These are phyloP conservation scores for Menidia beryllina DNA, from an alignment of 2,113 vertebrate species.

Conservation along the genomic window DNA sequence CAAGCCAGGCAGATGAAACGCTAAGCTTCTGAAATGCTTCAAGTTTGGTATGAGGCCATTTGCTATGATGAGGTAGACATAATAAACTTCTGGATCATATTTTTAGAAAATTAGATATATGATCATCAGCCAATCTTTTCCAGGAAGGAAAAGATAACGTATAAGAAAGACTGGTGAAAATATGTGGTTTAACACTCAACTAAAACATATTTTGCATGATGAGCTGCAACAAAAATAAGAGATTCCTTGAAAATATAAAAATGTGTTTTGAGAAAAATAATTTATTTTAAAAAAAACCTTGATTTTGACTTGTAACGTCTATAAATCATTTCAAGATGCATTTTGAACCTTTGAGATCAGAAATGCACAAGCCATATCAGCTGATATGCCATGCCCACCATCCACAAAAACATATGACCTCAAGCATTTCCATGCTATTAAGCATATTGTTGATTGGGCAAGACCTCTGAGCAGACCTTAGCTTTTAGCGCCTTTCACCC, in stretches of 20 bases:
- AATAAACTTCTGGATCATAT: neutral
- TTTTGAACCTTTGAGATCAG: conserved; percentile 50
- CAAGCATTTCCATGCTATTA: conserved; percentile 73
- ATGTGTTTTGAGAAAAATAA: neutral
- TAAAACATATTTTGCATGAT: no score
- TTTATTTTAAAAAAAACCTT: neutral
- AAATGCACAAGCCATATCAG: conserved; percentile 48
- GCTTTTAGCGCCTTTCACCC: conserved; percentile 77
- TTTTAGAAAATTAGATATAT: neutral
- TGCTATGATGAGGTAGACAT: neutral
- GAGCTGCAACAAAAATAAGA: no score
- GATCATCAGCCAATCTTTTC: neutral
- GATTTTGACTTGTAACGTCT: neutral
- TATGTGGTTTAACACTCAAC: no score
- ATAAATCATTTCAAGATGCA: neutral
- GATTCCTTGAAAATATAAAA: neutral
- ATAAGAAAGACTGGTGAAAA: no score
- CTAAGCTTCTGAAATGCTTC: neutral
- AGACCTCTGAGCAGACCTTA: conserved; percentile 47
- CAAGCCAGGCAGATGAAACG: neutral
- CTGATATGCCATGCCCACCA: conserved; percentile 35
- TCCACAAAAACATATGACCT: conserved; percentile 51
- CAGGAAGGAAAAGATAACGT: no score
- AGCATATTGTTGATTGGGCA: conserved; percentile 46
- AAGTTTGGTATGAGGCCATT: neutral